A percentile compares a stretch with the other conserved stretches of the same genome.
These are phyloP conservation scores for Bombus vancouverensis DNA, from an alignment of 1,140 invertebrate species.

Conservation along the genomic window DNA sequence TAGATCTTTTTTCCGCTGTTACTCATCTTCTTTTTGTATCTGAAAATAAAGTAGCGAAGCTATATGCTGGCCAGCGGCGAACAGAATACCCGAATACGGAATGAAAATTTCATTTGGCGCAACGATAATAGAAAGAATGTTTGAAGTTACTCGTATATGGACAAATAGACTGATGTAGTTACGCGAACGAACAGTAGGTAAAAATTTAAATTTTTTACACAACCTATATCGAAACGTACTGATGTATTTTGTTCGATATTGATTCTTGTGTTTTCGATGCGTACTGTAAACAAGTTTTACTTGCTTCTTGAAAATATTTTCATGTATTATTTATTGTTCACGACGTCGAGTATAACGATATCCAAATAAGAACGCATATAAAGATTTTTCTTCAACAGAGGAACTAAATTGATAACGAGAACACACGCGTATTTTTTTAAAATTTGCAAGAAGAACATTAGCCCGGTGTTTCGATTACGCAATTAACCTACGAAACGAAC, in stretches of 20 bases:
- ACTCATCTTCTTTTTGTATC: no score
- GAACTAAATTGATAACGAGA: no score
- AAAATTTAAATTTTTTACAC: not conserved
- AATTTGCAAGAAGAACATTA: not conserved
- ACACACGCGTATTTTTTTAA: not conserved
- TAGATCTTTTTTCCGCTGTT: no score
- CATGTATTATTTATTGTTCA: not conserved
- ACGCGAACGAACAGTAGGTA: no score
- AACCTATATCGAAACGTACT: not conserved
- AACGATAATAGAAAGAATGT: not conserved
- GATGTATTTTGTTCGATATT: not conserved
- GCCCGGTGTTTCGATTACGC: not conserved
- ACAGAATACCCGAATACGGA: not conserved
- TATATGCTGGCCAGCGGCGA: not conserved
- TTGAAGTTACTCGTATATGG: slow-evolving; percentile 4
- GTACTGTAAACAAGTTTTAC: not conserved
- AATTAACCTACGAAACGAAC: slow-evolving; percentile 4
- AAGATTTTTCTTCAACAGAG: no score
- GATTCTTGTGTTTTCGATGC: not conserved
- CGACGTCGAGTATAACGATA: not conserved
- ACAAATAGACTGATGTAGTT: not conserved
- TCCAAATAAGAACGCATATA: not conserved
- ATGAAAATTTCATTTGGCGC: slow-evolving; percentile 42
- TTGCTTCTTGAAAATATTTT: not conserved
- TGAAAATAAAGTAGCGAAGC: not conserved